These are phyloP conservation scores for Campylorhamphus procurvoides DNA, from an alignment of 2,113 vertebrate genomes.

Conservation along the genomic window DNA sequence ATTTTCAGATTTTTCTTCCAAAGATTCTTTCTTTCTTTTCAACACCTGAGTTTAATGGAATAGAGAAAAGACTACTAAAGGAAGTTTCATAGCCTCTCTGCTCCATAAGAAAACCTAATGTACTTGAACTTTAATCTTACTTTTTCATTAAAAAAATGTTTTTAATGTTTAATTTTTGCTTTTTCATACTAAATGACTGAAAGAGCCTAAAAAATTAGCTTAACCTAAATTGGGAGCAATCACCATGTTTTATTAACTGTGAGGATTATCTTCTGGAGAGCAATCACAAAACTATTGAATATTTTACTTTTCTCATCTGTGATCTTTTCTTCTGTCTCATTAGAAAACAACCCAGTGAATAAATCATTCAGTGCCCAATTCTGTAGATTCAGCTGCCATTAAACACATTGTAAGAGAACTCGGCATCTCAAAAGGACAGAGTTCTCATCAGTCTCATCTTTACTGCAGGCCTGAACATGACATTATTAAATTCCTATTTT, in stretches of 20 bases:
- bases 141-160: background rate
- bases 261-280: slow-evolving; percentile 51
- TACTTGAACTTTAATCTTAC: background rate
- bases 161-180: slow-evolving; percentile 45
- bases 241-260: slow-evolving; percentile 60
- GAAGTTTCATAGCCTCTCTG: background rate
- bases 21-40: background rate
- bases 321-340: slow-evolving; percentile 63
- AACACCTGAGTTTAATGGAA: background rate
- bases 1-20: background rate
- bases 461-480: background rate
- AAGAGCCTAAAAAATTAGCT: slow-evolving; percentile 14
- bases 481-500: background rate
- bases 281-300: slow-evolving; percentile 65
- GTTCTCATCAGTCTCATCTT: background rate
- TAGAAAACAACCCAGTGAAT: slow-evolving; percentile 57
- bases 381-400: slow-evolving; percentile 26
- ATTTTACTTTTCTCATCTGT: slow-evolving; percentile 61
- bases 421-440: background rate
- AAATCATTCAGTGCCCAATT: slow-evolving; percentile 40
- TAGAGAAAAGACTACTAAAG: background rate
- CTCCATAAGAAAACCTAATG: slow-evolving; percentile 12
- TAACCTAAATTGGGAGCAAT: slow-evolving; percentile 38
- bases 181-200: slow-evolving; percentile 19
- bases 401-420: slow-evolving; percentile 2